phyloP scores from a whole-genome alignment of 2,113 vertebrate species.

The Limnothrissa miodon region DNA sequence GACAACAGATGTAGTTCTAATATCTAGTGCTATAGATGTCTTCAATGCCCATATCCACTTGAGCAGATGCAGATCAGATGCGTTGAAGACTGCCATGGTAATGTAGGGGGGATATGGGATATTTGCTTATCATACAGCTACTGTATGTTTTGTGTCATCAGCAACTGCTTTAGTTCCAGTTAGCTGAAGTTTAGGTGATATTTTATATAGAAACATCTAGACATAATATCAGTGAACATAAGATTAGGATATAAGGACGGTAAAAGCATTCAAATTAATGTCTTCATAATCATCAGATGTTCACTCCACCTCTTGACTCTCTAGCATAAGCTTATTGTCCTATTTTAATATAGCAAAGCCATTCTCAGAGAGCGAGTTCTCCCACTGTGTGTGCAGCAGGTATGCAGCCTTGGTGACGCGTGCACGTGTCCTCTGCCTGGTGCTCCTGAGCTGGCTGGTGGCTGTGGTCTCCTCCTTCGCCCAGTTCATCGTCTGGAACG shows the following conservation, averaged over 20 bases:
- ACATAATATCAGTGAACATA: neutral
- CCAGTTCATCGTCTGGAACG: constrained; percentile 70
- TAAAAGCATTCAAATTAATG: no score
- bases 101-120: neutral
- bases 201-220: neutral
- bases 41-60: neutral
- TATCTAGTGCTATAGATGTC: neutral
- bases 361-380: neutral
- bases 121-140: no score
- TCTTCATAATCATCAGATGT: neutral
- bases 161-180: neutral
- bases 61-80: neutral
- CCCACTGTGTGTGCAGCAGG: constrained; percentile 52
- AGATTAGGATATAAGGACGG: no score
- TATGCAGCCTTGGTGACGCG: constrained; percentile 64
- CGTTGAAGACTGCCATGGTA: neutral
- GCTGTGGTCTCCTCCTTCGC: constrained; percentile 72
- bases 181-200: neutral
- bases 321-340: neutral
- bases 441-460: constrained; percentile 71
- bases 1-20: no score
- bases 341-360: no score
- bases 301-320: neutral
- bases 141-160: no score
- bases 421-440: constrained; percentile 54